Base-by-base conservation (phyloP, 2,888 invertebrate species). In the Ornithoptera priamus region DNA sequence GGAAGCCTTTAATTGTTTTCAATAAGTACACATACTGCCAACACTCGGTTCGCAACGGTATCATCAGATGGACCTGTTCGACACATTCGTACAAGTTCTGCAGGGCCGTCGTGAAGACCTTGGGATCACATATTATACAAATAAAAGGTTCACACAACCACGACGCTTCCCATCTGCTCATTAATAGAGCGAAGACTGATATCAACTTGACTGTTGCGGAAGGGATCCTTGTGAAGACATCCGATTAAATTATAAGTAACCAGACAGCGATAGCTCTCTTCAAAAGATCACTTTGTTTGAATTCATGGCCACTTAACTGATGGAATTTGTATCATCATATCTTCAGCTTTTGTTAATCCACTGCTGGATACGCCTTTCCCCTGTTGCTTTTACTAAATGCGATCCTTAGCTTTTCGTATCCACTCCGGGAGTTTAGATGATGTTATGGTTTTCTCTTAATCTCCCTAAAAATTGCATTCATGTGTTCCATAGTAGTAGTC, bases 11-110 rank as follows among this genome's bases (percentile, higher is more conserved):
- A 12, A 86, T 90, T 15, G 83, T 88, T 2, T 88, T 82, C 78
- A 87, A 88, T 66, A 84, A 89, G 8, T 93, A 89, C 71, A 87
- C 91, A 0, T 92, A 87, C 75, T 91, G 90, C 74, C 84, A 82
- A 63, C 91, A 92, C 73, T 91, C 89, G 0, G 73, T 80, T 0
- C 78, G 89, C 15, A 88, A 86, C 56, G 87, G 86, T 0, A 76
- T 88, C 17, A 80, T 85, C 0, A 75, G 91, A 6, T 93, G 92
- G 92, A 89, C 87, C 0, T 93, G 92, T 67, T 92, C 92, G 0
- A 92, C 92, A 0, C 92, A 92, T 74, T 86, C 89, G 2, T 89
- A 90, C 72, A 90, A 88, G 74, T 87, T 88, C 71, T 92, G 92
- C 75, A 90, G 90, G 65, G 92, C 90, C 0, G 86, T 92, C 0